Evolutionary conservation across 2,888 invertebrate genomes (phyloP).

Genomic region (Dryococelus australis): DNA sequence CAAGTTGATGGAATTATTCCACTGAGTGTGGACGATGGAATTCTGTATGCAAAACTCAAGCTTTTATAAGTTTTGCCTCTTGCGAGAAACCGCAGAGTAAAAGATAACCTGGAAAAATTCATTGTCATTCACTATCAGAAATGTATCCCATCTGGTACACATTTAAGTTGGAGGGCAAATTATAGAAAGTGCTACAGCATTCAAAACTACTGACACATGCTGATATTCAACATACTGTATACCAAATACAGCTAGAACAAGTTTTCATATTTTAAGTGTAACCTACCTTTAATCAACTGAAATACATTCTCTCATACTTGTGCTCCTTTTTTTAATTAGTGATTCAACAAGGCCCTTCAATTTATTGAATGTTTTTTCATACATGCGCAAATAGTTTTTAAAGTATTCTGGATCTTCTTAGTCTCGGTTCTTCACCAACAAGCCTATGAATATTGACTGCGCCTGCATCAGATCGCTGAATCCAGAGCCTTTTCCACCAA

Average conservation of each 20-base stretch:
- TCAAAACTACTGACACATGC: background rate
- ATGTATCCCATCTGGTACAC: too few species aligned
- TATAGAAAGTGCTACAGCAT: too few species aligned
- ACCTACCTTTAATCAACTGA: too few species aligned
- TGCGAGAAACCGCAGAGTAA: background rate
- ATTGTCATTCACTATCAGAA: background rate
- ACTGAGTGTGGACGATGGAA: background rate
- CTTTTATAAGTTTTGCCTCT: background rate
- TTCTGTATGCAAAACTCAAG: background rate
- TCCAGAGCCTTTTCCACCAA: too few species aligned
- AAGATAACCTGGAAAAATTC: background rate
- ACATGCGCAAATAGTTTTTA: background rate
- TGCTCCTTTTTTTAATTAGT: background rate
- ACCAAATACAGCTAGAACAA: too few species aligned
- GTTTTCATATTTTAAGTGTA: too few species aligned
- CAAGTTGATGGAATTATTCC: background rate
- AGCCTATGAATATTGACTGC: background rate
- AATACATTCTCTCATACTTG: background rate
- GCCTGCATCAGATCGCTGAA: background rate
- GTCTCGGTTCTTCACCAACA: background rate
- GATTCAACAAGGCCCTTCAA: background rate
- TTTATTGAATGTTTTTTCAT: background rate
- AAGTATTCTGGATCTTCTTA: background rate
- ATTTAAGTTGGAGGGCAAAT: too few species aligned
- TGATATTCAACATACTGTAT: background rate